Evolutionary conservation across 2,113 vertebrate species (phyloP), one percentile per base, ranked within the genome.

Genomic region (Typhlomys cinereus): DNA sequence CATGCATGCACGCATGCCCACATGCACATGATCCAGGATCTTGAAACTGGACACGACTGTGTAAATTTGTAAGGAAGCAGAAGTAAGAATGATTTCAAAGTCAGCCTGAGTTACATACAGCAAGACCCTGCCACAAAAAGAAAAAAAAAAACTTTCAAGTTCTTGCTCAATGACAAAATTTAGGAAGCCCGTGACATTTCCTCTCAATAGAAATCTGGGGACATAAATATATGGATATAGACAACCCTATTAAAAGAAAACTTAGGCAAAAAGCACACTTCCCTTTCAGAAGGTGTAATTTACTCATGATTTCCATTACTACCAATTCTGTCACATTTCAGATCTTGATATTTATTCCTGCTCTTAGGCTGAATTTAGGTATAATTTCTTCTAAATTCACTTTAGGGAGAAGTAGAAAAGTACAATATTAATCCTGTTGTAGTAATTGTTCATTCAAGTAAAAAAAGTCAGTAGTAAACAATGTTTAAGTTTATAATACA

Each of bases 341-440:
- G 52, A 81, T 90, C 64, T 83, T n/a, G 84, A 5, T 64, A 92
- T 50, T 50, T 76, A 27, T 44, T 92, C 39, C 59, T 57, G 34
- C 70, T 52, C 74, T 71, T 74, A 88, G n/a, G 70, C 13, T 87
- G 41, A 91, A 92, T 44, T 92, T 82, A 85, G 78, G 21, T 70
- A 48, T n/a, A 89, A 69, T 64, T 31, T n/a, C 54, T 90, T 83
- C n/a, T 59, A 70, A 92, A 67, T 94, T 81, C 85, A 64, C 46
- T 88, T 25, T 62, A 69, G 15, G 31, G 29, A 75, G 17, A 61
- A 48, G 48, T 69, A 39, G 23, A 79, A 87, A 93, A 76, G 74
- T n/a, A 71, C 54, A 85, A 48, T 8, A 18, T 7, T n/a, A 86
- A 69, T 48, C 70, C 29, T 89, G 29, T 70, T 73, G 21, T 7